Base-by-base conservation (phyloP, 2,888 invertebrate species). In the Pardosa pseudoannulata region DNA sequence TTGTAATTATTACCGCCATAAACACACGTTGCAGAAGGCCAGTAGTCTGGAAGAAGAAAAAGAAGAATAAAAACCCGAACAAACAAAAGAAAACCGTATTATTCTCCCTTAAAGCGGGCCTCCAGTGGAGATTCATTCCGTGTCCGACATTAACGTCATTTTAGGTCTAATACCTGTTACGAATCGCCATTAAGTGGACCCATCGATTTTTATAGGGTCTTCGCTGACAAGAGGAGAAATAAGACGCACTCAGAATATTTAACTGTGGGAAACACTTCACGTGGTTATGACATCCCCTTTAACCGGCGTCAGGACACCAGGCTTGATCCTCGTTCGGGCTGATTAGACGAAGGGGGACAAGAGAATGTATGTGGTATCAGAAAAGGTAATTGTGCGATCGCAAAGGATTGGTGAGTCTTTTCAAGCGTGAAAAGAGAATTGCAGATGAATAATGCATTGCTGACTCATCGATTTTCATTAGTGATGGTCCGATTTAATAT, bases 251-350 rank as follows among this genome's bases (percentile, higher is more conserved):
- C 65, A 19, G 80, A 65, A 80, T 80, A 80, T 73, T 65, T 46
- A 80, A 80, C 65, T 65, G 80, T 80, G 80, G 73, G 80, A 80
- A 80, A 72, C 27, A 39, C 32, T 6, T 62, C 79, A 64, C 46
- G 64, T 73, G 73, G 67, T 67, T 16, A 19, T 70, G 78, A 70
- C 70, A 68, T 31, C 62, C 36, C 16, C 5, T 29, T 41, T 11
- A 23, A 28, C 23, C 5, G 39, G 46, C 46, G n/a, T 13, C 64
- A 27, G 16, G 41, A 46, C 9, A 16, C 41, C 6, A 13, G 2
- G 41, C 13, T 16, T 46, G 41, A 46, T 46, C 41, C 41, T 46
- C 41, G 41, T 46, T 16, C 6, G 16, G 16, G 41, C 9, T 11
- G 41, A 46, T 11, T 6, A 46, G 16, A 1, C 9, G 16, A 46